Base-by-base conservation (phyloP, 2,113 vertebrate genomes). In the Anseranas semipalmata region DNA sequence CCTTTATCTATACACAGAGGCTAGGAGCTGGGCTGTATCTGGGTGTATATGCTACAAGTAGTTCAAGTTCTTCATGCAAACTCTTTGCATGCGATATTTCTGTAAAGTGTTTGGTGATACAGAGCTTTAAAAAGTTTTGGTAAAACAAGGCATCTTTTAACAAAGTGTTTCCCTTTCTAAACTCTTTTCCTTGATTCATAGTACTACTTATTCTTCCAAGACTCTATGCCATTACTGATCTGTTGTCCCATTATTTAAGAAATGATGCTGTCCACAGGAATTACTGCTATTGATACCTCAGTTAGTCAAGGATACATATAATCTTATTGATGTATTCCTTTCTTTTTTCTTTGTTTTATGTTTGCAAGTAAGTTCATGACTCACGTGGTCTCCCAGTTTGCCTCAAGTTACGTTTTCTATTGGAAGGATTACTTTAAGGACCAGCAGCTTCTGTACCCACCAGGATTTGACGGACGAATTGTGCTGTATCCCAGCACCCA, bases 321-420 rank as follows among this genome's bases (percentile, higher is more conserved):
- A 66, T 41, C 7, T 32, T 41, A 81, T 2, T 76, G 28, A 85
- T 17, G 0, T 52, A 28, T 89, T 77, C 71, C 50, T 94, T 90
- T 94, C 39, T 96, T 78, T 88, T 90, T 71, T 85, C 76, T 37
- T 68, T 93, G 4, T 72, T 87, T 96, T 96, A 39, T 75, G 25
- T 96, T 97, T 97, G 70, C 75, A 98, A 99, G 99, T 98, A 99
- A 99, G 97, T 98, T 99, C 95, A 99, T 99, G 99, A 99, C 99
- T 76, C 99, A 99, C 2, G 99, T 99, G 93, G 98, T 98, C 84
- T 99, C 99, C 83, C 99, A 99, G 98, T 99, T 99, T 85, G 99
- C 99, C 90, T 99, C 99, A 92, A 99, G 99, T 17, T 99, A 98
- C 46, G 99, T 99, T 73, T 99, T 99, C 97, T 99, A 99, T 96